Evolutionary conservation across 2,797 vertebrate species (phyloP), one percentile per base, ranked within the genome.

Genomic region (Melanotaenia boesemani): DNA sequence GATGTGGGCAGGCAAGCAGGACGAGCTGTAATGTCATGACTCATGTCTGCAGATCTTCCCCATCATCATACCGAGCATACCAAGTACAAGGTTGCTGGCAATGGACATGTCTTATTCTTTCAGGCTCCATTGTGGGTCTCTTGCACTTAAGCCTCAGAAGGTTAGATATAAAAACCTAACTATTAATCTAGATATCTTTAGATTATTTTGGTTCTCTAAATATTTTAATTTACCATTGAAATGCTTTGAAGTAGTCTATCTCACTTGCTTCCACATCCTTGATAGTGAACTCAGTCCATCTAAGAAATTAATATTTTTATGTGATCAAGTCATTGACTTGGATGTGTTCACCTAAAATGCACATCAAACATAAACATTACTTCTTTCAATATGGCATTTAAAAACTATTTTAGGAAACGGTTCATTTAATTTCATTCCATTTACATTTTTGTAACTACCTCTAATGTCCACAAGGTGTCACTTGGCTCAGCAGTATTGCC

Each of bases 381-480:
- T 41, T 4, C 39, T 41, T 41, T 41, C 4, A 41, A 41, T 41
- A 16, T 48, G 20, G n/a, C 46, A 48, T 8, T 41, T 13, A 41
- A 41, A 41, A 41, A 41, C 12, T 15, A 13, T 16, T 41, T 44
- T 44, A 18, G 41, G 15, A 11, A 22, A 50, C 9, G 20, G n/a
- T 3, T 22, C 2, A 50, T n/a, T 46, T 18, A 18, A 46, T 46
- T 46, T 46, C 9, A 39, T 39, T 39, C 7, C 9, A 16, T 54
- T 65, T 41, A 1, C 22, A 39, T 28, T 26, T 56, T 13, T 37
- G 56, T 39, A 16, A 63, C 24, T 74, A 67, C 74, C 70, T 32
- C 41, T 0, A n/a, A 55, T 70, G 70, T 74, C 91, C 92, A 93
- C 88, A 72, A 85, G 90, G 62, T 90, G 90, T 92, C 91, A 54